Evolutionary conservation across 1,140 invertebrate genomes (phyloP).

Genomic region (Megathymus violae): DNA sequence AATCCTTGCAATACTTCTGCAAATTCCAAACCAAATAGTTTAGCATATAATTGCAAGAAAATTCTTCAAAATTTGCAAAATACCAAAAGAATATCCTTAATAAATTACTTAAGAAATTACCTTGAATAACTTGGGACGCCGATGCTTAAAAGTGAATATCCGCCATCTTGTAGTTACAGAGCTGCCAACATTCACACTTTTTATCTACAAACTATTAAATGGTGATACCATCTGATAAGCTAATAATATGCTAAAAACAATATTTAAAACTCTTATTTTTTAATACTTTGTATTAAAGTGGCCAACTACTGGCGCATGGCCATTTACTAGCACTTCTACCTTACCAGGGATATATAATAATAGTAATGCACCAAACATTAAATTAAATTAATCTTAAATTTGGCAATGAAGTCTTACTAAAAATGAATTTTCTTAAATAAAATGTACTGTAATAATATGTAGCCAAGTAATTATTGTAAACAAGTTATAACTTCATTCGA

Average conservation of each 20-base stretch:
- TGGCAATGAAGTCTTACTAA: too few species aligned
- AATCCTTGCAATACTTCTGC: constrained; percentile 11
- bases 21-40: constrained; percentile 10
- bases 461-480: too few species aligned
- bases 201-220: constrained; percentile 16
- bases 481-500: too few species aligned
- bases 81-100: constrained; percentile 6
- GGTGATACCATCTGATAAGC: constrained; percentile 3
- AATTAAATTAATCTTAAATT: too few species aligned
- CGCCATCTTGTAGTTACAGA: constrained; percentile 15
- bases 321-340: too few species aligned
- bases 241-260: constrained; percentile 3
- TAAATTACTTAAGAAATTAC: constrained; percentile 10
- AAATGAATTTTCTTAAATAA: too few species aligned
- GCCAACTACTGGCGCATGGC: too few species aligned
- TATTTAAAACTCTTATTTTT: too few species aligned
- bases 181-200: constrained; percentile 13
- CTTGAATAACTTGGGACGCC: neutral
- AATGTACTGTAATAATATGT: too few species aligned
- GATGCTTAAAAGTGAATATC: constrained; percentile 19
- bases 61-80: constrained; percentile 12
- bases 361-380: too few species aligned
- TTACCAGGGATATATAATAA: too few species aligned
- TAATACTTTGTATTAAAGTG: too few species aligned
- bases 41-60: constrained; percentile 10